phyloP scores from a whole-genome alignment of 2,888 invertebrate species.

The Muscina levida region DNA sequence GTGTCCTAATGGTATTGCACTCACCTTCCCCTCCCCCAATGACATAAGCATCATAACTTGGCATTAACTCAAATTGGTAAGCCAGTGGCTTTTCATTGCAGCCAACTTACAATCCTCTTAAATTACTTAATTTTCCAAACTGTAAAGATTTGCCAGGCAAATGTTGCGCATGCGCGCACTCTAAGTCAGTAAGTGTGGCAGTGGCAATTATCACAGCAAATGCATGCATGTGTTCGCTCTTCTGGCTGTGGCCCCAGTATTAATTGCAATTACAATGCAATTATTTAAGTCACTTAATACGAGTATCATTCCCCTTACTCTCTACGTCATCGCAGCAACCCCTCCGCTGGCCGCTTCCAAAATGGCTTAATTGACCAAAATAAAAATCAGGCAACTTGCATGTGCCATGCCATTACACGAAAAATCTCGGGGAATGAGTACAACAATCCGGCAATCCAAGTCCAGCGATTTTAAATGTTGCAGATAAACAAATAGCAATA shows the following conservation, averaged over 20 bases:
- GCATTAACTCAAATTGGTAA: conserved; percentile 55
- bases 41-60: conserved; percentile 52
- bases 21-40: neutral
- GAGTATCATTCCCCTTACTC: conserved; percentile 30
- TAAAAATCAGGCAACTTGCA: conserved; percentile 33
- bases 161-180: conserved; percentile 39
- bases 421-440: conserved; percentile 51
- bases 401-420: conserved; percentile 6
- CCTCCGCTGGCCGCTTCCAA: conserved; percentile 13
- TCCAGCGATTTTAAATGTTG: conserved; percentile 40
- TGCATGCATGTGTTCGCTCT: neutral
- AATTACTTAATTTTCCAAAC: conserved; percentile 75
- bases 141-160: conserved; percentile 58
- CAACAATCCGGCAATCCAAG: conserved; percentile 51
- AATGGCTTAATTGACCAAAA: conserved; percentile 69
- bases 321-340: conserved; percentile 25
- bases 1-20: neutral
- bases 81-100: conserved; percentile 71
- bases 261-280: conserved; percentile 78
- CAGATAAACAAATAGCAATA: neutral
- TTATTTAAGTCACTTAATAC: conserved; percentile 69
- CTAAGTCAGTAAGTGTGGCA: conserved; percentile 25
- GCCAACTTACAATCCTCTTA: conserved; percentile 75
- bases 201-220: conserved; percentile 37
- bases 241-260: conserved; percentile 66